Evolutionary conservation across 2,888 invertebrate genomes (phyloP).

Genomic region (Eupithecia subfuscata): DNA sequence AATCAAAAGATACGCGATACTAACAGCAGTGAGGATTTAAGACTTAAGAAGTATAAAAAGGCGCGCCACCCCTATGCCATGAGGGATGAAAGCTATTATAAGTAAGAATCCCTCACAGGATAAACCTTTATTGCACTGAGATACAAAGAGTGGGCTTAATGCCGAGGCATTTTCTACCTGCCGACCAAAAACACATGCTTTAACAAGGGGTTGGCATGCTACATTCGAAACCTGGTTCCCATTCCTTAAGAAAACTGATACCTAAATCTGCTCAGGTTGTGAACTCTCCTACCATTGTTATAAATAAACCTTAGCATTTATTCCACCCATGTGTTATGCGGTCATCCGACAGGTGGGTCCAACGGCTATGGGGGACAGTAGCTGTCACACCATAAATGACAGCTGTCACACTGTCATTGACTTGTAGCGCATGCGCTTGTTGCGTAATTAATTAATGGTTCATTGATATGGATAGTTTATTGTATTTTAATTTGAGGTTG

Average conservation of each 20-base stretch:
- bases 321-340: slow-evolving; percentile 5
- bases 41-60: no score
- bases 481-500: slow-evolving; percentile 1
- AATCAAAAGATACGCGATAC: no score
- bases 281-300: background rate
- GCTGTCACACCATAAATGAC: slow-evolving; percentile 68
- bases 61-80: no score
- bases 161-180: no score
- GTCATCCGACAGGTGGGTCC: slow-evolving; percentile 23
- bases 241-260: background rate
- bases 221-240: background rate
- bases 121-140: no score
- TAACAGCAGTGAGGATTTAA: no score
- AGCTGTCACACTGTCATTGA: slow-evolving; percentile 72
- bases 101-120: no score
- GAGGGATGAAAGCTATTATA: no score
- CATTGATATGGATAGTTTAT: slow-evolving; percentile 3
- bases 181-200: no score
- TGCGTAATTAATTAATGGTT: slow-evolving; percentile 40
- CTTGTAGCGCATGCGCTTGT: slow-evolving; percentile 29
- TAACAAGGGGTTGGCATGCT: no score
- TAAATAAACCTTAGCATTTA: background rate
- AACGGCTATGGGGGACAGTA: slow-evolving; percentile 34
- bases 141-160: no score
- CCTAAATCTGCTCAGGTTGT: background rate